Conservation (phyloP, 2,113 vertebrate genomes). For the Microtus ochrogaster region DNA sequence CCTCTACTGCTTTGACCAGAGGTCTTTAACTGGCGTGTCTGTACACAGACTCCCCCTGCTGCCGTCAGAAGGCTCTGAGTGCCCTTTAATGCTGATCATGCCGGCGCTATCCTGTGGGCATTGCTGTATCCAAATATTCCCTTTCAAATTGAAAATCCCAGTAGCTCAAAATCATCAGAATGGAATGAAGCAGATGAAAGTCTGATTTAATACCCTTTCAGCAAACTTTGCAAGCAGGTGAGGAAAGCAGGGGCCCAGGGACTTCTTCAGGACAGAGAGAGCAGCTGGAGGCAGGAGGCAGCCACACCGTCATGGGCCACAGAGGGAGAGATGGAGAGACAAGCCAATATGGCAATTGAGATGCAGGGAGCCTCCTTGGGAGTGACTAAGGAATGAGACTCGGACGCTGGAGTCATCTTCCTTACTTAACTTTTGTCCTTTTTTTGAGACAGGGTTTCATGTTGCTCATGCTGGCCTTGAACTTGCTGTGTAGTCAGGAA, state of each 20-base stretch:
- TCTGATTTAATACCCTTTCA: conserved; percentile 35
- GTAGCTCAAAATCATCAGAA: conserved; percentile 30
- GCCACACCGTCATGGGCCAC: rapidly evolving
- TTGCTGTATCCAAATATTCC: conserved; percentile 58
- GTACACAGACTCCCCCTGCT: background rate
- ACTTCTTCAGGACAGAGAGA: background rate
- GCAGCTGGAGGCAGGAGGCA: background rate
- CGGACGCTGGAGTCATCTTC: background rate
- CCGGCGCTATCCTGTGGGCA: background rate
- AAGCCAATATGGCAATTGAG: rapidly evolving
- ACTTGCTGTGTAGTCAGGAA: background rate
- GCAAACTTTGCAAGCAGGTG: background rate
- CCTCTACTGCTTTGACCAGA: background rate
- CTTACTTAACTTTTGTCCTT: background rate
- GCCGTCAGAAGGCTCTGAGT: background rate
- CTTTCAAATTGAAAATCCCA: conserved; percentile 57
- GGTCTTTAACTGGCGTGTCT: background rate
- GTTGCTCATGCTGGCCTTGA: background rate
- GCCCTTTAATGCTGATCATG: background rate
- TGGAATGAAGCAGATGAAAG: conserved; percentile 49
- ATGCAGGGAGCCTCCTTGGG: background rate
- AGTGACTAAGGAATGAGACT: background rate
- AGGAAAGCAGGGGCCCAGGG: background rate
- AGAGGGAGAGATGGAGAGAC: rapidly evolving
- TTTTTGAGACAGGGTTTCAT: background rate